Evolutionary conservation across 1,140 invertebrate species (phyloP), one percentile per base, ranked within the genome.

Genomic region (Euura lappo): DNA sequence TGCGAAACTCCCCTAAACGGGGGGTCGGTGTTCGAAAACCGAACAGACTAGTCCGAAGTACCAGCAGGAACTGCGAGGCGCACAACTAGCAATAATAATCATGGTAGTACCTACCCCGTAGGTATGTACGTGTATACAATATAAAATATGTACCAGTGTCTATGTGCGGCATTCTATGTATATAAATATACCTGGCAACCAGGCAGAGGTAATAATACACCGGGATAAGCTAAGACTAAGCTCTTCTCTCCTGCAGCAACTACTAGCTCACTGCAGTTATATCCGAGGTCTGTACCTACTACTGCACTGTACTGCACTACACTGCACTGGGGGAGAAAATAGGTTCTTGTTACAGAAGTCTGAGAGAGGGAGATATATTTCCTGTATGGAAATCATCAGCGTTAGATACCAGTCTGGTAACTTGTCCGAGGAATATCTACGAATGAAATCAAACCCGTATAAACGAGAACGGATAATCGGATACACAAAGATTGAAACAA

Each of bases 321-420:
- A 28, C 28, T 28, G 28, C 28, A 28, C 28, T 28, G 75, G 13
- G 51, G 51, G 51, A 60, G 51, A n/a, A 60, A 60, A 60, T 78
- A 83, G 83, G 85, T 80, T 81, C 79, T 85, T 78, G 81, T 85
- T 85, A 84, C 81, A 77, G 78, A 60, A 13, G 76, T 82, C 80
- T 28, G 28, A 28, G 28, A 28, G 28, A 28, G 28, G 28, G 28
- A 28, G 28, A 28, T 28, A 28, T 28, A 28, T 28, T 87, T 87
- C 85, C 85, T 87, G 83, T 85, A 85, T 87, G 85, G 80, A 85
- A 86, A 87, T 87, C 74, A 80, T 60, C 69, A 68, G 78, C 77
- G 75, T 76, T 75, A 75, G 76, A 72, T 76, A 79, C 76, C 75
- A 75, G 47, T 76, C 76, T 67, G 72, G n/a, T 47, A 65, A 45